A percentile compares a stretch with the other conserved stretches of the same genome.
Evolutionary conservation across 2,888 invertebrate genomes (phyloP).

Genomic region (Odontocolon sp.): DNA sequence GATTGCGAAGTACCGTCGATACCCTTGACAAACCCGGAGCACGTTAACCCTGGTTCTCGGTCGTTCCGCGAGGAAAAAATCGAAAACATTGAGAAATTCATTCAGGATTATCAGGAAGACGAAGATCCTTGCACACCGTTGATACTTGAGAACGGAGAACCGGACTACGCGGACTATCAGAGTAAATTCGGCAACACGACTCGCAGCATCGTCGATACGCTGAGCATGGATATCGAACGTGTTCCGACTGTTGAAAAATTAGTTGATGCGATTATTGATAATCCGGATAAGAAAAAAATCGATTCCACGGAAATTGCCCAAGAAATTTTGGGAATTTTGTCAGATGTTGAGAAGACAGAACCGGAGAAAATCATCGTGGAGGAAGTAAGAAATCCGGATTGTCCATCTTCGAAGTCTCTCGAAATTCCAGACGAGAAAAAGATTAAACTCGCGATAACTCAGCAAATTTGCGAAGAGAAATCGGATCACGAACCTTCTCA

Average conservation of each 20-base stretch:
- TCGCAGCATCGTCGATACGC: conserved; percentile 42
- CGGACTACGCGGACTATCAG: not conserved
- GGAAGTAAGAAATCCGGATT: too few species aligned
- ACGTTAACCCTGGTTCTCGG: conserved; percentile 19
- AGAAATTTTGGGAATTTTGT: not conserved
- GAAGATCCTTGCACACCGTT: conserved; percentile 12
- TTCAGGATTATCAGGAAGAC: conserved; percentile 57
- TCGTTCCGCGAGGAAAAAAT: conserved; percentile 63
- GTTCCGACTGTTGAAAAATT: not conserved
- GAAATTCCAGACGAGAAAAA: not conserved
- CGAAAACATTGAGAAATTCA: conserved; percentile 65
- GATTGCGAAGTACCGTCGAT: conserved; percentile 29
- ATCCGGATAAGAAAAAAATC: not conserved
- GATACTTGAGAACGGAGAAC: conserved; percentile 2
- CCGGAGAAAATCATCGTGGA: too few species aligned
- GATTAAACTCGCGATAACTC: not conserved
- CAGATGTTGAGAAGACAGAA: too few species aligned
- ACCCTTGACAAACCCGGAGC: not conserved
- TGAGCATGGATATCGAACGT: conserved; percentile 34
- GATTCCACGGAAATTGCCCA: not conserved
- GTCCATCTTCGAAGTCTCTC: not conserved
- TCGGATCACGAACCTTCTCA: conserved; percentile 4
- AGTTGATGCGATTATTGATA: not conserved
- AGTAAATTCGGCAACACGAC: conserved; percentile 32
- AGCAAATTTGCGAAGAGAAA: not conserved